Evolutionary conservation across 2,797 vertebrate species (phyloP).

Genomic region (Lutjanus campechanus): DNA sequence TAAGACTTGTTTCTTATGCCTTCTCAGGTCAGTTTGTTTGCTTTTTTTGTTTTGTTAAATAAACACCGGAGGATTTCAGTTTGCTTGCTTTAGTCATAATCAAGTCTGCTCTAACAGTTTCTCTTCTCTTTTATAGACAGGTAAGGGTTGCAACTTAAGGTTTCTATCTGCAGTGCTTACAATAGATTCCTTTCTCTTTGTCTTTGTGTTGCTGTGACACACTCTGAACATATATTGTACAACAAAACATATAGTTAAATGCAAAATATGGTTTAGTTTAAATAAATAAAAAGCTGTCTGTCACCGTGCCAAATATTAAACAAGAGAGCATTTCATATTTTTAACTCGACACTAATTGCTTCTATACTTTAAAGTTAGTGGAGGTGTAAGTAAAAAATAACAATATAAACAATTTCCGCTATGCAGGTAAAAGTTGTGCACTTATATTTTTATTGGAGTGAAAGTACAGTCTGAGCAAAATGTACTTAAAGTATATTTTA

Average conservation of each 20-base stretch:
- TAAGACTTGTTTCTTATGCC: background rate
- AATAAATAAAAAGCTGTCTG: background rate
- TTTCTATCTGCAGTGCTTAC: background rate
- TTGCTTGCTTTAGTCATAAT: constrained; percentile 1
- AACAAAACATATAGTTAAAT: background rate
- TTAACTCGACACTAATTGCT: too few relatives aligned
- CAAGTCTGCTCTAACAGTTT: background rate
- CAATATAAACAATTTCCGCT: background rate
- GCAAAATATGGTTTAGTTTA: background rate
- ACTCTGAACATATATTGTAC: background rate
- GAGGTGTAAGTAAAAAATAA: background rate
- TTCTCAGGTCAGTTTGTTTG: too few relatives aligned
- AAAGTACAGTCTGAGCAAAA: background rate
- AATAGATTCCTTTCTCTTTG: background rate
- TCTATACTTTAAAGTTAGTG: background rate
- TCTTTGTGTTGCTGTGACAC: background rate
- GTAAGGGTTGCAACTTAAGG: background rate
- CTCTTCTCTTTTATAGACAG: background rate
- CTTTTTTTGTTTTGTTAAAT: background rate
- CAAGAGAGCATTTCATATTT: background rate
- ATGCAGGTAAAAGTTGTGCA: background rate
- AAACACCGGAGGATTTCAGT: background rate
- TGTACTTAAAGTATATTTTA: too few relatives aligned
- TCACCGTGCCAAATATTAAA: background rate
- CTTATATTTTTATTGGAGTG: background rate